Evolutionary conservation across 1,140 invertebrate genomes (phyloP), one percentile per base, ranked within the genome.

Genomic region (Diuraphis noxia): DNA sequence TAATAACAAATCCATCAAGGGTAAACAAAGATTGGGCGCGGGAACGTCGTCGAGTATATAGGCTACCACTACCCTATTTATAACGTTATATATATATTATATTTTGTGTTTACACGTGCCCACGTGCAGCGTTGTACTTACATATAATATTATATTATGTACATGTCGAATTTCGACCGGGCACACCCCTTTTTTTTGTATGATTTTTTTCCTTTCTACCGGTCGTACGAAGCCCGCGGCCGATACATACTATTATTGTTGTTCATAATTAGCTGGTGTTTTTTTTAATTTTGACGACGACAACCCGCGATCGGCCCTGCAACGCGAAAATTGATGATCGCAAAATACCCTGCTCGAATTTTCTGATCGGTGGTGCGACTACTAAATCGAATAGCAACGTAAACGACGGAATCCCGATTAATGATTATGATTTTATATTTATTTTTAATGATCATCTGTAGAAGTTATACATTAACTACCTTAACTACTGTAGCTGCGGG

Each of bases 1-100:
- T 49, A 90, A 90, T 36, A 90, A 90, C 77, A 49, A 49, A 81
- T 91, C 77, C 89, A 77, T 82, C 89, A 81, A 91, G 89, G 89
- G 89, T 91, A 81, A 91, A 91, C 38, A 91, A 52, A 52, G 77
- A 91, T 52, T 40, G 77, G 41, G 30, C 72, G 88, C 72, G 88
- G 72, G 63, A 81, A 49, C 72, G 23, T 52, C 88, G 77, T 23
- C 19, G 84, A 49, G 43, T 30, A n/a, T n/a, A n/a, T n/a, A n/a
- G 56, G 30, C 56, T 13, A n/a, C n/a, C 56, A 79, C 88, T 46
- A 38, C 72, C 88, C 43, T 49, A 72, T n/a, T 72, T 72, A n/a
- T 72, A 6, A n/a, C 30, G n/a, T 72, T 72, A n/a, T n/a, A 72
- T 72, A n/a, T n/a, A 72, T 17, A 72, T 72, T 52, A 36, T 40